These are phyloP conservation scores for Yponomeuta evonymella DNA, from an alignment of 2,888 invertebrate genomes.

Conservation along the genomic window DNA sequence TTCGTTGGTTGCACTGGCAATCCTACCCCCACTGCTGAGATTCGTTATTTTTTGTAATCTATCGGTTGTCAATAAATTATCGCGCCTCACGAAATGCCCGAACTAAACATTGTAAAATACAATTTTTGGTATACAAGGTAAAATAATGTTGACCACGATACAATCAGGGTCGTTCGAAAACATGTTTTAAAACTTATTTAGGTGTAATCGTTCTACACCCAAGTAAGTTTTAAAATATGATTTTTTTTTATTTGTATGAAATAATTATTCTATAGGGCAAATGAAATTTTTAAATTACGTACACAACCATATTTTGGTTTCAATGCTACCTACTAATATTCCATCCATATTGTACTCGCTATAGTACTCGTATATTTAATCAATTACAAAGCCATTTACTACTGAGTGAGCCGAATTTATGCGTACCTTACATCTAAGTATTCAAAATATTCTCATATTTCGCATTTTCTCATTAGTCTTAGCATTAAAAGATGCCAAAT, in stretches of 20 bases:
- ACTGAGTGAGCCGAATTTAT: neutral
- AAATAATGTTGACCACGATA: neutral
- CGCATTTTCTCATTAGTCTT: conserved; percentile 1
- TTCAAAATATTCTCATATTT: neutral
- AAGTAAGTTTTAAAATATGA: neutral
- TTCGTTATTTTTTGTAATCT: too few species aligned
- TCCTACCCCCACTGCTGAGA: too few species aligned
- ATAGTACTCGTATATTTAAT: too few species aligned
- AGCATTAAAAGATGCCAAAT: conserved; percentile 1
- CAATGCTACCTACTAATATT: neutral
- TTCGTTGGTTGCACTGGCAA: too few species aligned
- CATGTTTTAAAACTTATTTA: neutral
- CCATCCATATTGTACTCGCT: neutral
- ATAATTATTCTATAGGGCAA: neutral
- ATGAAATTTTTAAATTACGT: neutral
- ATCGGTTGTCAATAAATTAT: neutral
- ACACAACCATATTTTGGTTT: conserved; percentile 7
- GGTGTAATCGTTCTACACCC: neutral
- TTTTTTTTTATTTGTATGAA: neutral
- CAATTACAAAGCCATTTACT: too few species aligned
- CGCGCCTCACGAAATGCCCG: too few species aligned
- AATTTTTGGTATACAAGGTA: conserved; percentile 9
- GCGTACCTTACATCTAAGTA: neutral
- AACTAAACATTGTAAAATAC: neutral
- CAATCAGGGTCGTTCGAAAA: neutral